Conservation (phyloP, 1,140 invertebrate species). For the Ruditapes philippinarum region DNA sequence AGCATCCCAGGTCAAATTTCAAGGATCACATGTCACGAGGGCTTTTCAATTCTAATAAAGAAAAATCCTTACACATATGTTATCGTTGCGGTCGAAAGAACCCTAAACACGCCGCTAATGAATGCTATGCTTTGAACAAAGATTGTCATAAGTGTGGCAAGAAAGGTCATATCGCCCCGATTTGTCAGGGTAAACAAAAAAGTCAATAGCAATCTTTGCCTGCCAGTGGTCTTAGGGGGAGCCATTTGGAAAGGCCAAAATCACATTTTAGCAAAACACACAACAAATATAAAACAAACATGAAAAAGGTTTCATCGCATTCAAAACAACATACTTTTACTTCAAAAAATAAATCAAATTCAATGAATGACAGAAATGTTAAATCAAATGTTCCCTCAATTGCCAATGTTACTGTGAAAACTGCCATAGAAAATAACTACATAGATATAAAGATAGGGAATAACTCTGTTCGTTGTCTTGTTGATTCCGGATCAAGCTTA, state of each 20-base stretch:
- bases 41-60: no score
- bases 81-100: background rate
- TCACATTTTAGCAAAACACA: background rate
- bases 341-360: background rate
- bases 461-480: background rate
- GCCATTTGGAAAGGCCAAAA: slow-evolving; percentile 28
- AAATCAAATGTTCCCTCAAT: background rate
- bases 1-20: background rate
- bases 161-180: background rate
- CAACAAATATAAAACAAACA: background rate
- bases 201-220: background rate
- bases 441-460: background rate
- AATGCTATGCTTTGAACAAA: background rate
- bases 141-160: background rate
- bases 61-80: no score
- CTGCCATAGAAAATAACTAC: background rate
- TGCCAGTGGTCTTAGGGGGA: slow-evolving; percentile 27
- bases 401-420: background rate
- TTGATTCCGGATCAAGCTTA: slow-evolving; percentile 11
- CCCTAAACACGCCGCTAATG: background rate
- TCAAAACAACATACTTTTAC: background rate
- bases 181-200: background rate
- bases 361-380: no score
- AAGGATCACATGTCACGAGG: background rate
- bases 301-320: background rate